A percentile compares a stretch with the other conserved stretches of the same genome.
phyloP scores from a whole-genome alignment of 1,140 invertebrate genomes.

The Platyscapa corneri region DNA sequence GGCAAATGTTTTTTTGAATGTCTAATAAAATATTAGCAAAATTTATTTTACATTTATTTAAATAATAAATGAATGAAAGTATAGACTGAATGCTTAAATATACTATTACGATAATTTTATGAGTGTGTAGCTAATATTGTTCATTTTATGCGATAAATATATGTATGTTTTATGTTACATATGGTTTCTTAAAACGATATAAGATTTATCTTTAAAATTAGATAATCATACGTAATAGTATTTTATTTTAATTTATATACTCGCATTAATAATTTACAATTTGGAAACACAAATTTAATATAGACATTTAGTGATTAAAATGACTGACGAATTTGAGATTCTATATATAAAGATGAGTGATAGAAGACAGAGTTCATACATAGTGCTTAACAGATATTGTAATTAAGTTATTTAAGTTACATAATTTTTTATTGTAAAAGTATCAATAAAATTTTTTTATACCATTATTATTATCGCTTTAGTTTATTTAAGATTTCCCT shows the following conservation, averaged over 20 bases:
- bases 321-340: constrained; percentile 45
- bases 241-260: constrained; percentile 17
- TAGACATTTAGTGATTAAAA: not conserved
- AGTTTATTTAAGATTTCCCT: not conserved
- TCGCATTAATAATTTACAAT: constrained; percentile 12
- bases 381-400: constrained; percentile 48
- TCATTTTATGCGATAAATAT: not conserved
- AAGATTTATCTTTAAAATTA: not conserved
- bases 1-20: not conserved
- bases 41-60: not conserved
- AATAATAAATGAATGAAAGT: constrained; percentile 9
- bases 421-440: constrained; percentile 61
- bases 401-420: constrained; percentile 53
- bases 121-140: not conserved
- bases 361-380: constrained; percentile 20
- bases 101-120: not conserved
- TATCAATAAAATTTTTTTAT: constrained; percentile 63
- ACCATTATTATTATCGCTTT: not conserved
- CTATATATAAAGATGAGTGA: constrained; percentile 30
- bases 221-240: not conserved
- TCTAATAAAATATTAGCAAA: constrained; percentile 14
- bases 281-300: constrained; percentile 2
- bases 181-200: not conserved
- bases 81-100: constrained; percentile 28
- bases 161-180: not conserved